phyloP scores from a whole-genome alignment of 2,113 vertebrate genomes.

The Progne subis region DNA sequence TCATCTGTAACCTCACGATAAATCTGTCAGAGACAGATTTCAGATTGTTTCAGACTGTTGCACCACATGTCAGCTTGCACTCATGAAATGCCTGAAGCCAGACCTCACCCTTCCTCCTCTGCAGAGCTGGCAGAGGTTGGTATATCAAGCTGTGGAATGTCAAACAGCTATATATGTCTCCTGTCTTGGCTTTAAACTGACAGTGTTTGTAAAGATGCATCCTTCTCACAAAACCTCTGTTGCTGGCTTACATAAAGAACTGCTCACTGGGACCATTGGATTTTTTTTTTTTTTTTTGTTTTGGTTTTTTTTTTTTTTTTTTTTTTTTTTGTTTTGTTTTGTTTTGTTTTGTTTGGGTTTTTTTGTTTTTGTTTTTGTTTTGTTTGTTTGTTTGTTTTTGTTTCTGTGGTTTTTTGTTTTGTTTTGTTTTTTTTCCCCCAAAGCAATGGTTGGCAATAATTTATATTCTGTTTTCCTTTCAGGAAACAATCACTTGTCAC shows the following conservation, averaged over 20 bases:
- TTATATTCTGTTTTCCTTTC: background rate
- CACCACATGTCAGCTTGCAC: constrained; percentile 13
- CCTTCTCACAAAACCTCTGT: background rate
- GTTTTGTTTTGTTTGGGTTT: background rate
- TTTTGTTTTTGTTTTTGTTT: too few species aligned
- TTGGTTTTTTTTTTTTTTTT: too few species aligned
- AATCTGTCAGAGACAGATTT: constrained; percentile 51
- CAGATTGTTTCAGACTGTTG: constrained; percentile 10
- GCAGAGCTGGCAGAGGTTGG: constrained; percentile 37
- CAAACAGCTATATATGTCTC: background rate
- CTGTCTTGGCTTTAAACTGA: background rate
- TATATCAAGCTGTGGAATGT: background rate
- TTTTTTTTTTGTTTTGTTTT: too few species aligned
- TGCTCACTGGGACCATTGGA: background rate
- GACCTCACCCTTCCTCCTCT: background rate
- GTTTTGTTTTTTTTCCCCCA: background rate
- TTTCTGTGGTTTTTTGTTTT: too few species aligned
- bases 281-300: background rate
- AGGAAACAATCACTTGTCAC: background rate
- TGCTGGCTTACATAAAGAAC: background rate
- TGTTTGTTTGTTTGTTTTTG: background rate
- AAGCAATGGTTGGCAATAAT: background rate
- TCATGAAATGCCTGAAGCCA: constrained; percentile 17
- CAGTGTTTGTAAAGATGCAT: background rate
- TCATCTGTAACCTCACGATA: constrained; percentile 47